A percentile compares a stretch with the other conserved stretches of the same genome.
These are phyloP conservation scores for Caenorhabditis drosophilae DNA, from an alignment of 2,888 invertebrate species.

Conservation along the genomic window DNA sequence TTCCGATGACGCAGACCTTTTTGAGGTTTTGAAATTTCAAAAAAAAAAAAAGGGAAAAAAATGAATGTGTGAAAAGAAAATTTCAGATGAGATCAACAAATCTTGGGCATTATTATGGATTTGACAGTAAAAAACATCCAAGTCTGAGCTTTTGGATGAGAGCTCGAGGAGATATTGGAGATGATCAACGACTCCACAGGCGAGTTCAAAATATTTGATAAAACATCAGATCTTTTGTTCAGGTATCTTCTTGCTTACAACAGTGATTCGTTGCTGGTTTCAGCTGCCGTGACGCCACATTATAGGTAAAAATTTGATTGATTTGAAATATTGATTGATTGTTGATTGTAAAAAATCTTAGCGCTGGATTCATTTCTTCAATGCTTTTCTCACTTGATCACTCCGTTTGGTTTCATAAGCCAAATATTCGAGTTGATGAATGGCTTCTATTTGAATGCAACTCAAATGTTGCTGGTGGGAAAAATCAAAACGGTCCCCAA, in stretches of 20 bases:
- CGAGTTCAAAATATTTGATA: too few species aligned
- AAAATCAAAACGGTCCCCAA: neutral
- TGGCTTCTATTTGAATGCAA: conserved; percentile 63
- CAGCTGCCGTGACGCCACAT: conserved; percentile 55
- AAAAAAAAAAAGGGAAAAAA: neutral
- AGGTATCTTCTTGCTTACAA: conserved; percentile 47
- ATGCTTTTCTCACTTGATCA: conserved; percentile 66
- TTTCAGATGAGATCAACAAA: conserved; percentile 44
- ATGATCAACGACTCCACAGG: conserved; percentile 43
- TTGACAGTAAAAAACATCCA: conserved; percentile 26
- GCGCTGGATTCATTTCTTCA: conserved; percentile 50
- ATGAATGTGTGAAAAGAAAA: neutral
- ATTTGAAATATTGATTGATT: too few species aligned
- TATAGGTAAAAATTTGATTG: conserved; percentile 3
- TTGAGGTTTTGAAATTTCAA: conserved; percentile 22
- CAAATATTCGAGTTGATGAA: conserved; percentile 55
- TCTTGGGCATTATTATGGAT: conserved; percentile 39
- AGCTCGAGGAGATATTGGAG: conserved; percentile 36
- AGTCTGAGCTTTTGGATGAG: conserved; percentile 41
- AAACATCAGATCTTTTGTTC: conserved; percentile 2
- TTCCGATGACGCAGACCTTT: conserved; percentile 37
- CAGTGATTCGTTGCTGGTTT: conserved; percentile 43
- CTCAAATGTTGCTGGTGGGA: conserved; percentile 51
- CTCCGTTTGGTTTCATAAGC: conserved; percentile 58
- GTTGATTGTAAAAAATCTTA: conserved; percentile 1